Conservation (phyloP, 2,888 invertebrate genomes). For the Girardia tigrina region DNA sequence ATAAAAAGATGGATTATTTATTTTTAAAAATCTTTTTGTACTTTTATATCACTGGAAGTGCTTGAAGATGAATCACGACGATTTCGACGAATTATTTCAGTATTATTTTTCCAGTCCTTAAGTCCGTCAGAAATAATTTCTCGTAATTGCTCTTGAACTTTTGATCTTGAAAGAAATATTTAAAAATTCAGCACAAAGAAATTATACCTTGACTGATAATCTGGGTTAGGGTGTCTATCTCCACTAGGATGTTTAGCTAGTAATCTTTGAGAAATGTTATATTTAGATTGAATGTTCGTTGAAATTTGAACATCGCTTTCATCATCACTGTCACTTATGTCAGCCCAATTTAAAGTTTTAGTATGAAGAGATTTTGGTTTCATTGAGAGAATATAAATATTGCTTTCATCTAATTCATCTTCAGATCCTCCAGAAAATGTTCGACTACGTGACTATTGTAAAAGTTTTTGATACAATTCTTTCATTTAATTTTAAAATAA, state of each 20-base stretch:
- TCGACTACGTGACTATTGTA: conserved; percentile 23
- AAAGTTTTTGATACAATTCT: too few relatives aligned
- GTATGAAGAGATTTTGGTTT: not conserved
- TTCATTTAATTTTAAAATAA: too few relatives aligned
- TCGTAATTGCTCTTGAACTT: not conserved
- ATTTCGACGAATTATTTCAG: not conserved
- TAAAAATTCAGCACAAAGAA: not conserved
- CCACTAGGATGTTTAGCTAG: not conserved
- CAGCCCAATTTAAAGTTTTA: not conserved
- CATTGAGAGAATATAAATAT: conserved; percentile 2
- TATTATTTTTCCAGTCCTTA: conserved; percentile 4
- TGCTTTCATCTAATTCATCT: conserved; percentile 12
- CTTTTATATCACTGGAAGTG: conserved; percentile 4
- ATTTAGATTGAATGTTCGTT: not conserved
- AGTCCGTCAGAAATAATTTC: not conserved
- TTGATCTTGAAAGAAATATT: not conserved
- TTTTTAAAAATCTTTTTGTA: too few relatives aligned
- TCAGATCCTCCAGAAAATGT: not conserved
- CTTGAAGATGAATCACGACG: not conserved
- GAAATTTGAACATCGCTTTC: not conserved
- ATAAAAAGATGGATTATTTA: too few relatives aligned
- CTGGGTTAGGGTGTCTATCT: not conserved
- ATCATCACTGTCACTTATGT: not conserved
- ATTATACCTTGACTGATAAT: not conserved
- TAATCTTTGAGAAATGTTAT: not conserved